A percentile compares a stretch with the other conserved stretches of the same genome.
Evolutionary conservation across 2,888 invertebrate genomes (phyloP).

Genomic region (Melinopterus prodromus): DNA sequence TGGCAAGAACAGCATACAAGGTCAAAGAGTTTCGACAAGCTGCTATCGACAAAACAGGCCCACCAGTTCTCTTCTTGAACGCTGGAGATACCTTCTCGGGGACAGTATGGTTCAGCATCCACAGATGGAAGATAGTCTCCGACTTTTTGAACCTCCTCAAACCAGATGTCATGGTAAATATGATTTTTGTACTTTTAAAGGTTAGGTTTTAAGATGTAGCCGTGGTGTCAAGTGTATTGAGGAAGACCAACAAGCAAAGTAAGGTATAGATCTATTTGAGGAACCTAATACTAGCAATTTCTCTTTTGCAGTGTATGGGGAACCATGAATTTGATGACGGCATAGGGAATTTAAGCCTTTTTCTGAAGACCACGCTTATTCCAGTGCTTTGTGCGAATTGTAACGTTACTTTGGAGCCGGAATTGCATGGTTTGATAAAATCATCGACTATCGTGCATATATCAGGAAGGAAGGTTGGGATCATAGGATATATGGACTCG

Average conservation of each 20-base stretch:
- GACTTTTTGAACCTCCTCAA: slow-evolving; percentile 79
- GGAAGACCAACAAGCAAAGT: not conserved
- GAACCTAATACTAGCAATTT: not conserved
- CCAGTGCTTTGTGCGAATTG: slow-evolving; percentile 5
- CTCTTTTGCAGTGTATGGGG: not conserved
- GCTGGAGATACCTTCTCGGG: slow-evolving; percentile 94
- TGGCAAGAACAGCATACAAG: slow-evolving; percentile 75
- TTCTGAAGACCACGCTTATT: not conserved
- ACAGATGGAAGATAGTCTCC: slow-evolving; percentile 81
- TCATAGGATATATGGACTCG: slow-evolving; percentile 10
- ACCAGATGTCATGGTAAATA: slow-evolving; percentile 71
- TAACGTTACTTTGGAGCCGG: slow-evolving; percentile 9
- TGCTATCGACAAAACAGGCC: slow-evolving; percentile 63
- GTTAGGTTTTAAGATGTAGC: not conserved
- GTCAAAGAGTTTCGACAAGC: slow-evolving; percentile 69
- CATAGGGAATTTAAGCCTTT: not conserved
- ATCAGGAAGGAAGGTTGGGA: not conserved
- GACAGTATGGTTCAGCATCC: slow-evolving; percentile 84
- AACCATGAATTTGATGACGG: not conserved
- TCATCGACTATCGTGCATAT: slow-evolving; percentile 11
- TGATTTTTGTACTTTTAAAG: not conserved
- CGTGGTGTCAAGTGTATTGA: not conserved
- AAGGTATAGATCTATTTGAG: not conserved
- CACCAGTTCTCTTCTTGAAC: slow-evolving; percentile 81
- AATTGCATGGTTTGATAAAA: slow-evolving; percentile 1